Conservation (phyloP, 2,113 vertebrate species). For the Anarrhichthys ocellatus region DNA sequence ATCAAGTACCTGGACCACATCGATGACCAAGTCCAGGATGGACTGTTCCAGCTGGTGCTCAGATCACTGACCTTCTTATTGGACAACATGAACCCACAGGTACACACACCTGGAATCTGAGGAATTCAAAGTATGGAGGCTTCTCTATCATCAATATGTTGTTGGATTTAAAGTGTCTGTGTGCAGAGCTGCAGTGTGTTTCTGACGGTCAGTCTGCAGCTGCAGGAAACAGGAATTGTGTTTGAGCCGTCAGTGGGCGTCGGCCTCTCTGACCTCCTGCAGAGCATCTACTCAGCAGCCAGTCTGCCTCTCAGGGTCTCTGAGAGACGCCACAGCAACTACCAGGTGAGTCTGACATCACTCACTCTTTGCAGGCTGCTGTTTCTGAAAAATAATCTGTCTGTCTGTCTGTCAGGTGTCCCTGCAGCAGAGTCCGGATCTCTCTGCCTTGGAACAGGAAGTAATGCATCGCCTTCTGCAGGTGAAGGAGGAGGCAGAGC, state of each 20-base stretch:
- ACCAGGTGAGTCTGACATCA: conserved; percentile 39
- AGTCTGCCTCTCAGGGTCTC: conserved; percentile 31
- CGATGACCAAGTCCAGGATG: neutral
- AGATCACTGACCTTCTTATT: neutral
- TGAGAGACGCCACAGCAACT: neutral
- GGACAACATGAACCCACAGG: neutral
- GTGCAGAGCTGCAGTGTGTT: neutral
- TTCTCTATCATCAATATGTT: too few species aligned
- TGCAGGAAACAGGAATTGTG: conserved; percentile 44
- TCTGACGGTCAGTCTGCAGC: conserved; percentile 23
- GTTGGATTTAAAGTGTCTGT: neutral
- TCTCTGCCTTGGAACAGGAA: conserved; percentile 37
- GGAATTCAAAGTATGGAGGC: too few species aligned
- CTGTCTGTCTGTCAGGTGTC: conserved; percentile 23
- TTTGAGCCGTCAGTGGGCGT: conserved; percentile 32
- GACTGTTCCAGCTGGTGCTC: neutral
- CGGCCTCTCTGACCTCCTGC: conserved; percentile 23
- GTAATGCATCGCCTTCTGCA: conserved; percentile 39
- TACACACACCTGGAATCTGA: neutral
- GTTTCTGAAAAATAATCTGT: neutral
- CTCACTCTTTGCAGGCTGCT: neutral
- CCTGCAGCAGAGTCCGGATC: conserved; percentile 30
- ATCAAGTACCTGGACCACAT: neutral
- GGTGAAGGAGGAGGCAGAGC: conserved; percentile 45
- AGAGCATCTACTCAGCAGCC: conserved; percentile 36